Evolutionary conservation across 2,113 vertebrate species (phyloP).

Genomic region (Microtus oregoni): DNA sequence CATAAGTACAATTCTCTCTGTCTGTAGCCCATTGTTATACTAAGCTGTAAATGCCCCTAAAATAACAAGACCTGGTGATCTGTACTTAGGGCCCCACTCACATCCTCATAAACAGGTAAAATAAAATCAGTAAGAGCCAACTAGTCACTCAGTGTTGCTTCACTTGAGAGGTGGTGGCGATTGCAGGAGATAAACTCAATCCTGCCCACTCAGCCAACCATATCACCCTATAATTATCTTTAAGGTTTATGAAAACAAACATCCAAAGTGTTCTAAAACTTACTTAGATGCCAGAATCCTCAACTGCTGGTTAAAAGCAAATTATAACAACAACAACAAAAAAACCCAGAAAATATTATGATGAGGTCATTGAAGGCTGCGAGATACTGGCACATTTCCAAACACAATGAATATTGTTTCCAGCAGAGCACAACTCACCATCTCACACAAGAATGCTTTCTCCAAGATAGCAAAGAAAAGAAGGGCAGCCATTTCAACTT

Average conservation of each 20-base stretch:
- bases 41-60: neutral
- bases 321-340: neutral
- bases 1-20: neutral
- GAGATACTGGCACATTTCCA: neutral
- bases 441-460: neutral
- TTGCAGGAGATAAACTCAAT: neutral
- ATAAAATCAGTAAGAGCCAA: neutral
- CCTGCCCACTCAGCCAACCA: neutral
- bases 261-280: neutral
- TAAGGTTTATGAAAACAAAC: conserved; percentile 15
- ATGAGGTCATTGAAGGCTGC: neutral
- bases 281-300: neutral
- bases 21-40: neutral
- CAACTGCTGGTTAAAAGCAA: neutral
- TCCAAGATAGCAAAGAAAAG: neutral
- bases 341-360: neutral
- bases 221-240: neutral
- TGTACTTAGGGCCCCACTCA: neutral
- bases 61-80: neutral
- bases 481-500: neutral
- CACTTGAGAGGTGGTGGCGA: neutral
- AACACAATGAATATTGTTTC: neutral
- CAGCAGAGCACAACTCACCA: neutral
- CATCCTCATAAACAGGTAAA: neutral
- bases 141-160: neutral